These are phyloP conservation scores for Papilio helenus DNA, from an alignment of 1,140 invertebrate species.

Conservation along the genomic window DNA sequence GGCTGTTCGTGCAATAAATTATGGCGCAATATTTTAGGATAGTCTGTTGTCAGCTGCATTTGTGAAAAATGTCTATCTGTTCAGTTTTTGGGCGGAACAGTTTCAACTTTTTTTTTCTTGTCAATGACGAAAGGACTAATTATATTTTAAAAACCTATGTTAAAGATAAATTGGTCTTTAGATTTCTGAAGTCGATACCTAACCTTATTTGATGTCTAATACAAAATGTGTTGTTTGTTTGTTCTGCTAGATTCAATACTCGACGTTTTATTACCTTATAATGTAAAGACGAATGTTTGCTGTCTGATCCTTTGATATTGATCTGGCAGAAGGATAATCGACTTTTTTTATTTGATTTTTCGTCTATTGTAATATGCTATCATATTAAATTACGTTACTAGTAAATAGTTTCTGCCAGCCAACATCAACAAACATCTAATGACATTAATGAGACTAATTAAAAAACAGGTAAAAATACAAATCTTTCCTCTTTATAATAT, in stretches of 20 bases:
- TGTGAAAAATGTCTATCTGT: neutral
- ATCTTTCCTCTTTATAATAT: too few relatives aligned
- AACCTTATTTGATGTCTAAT: neutral
- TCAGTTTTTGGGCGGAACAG: neutral
- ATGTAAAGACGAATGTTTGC: neutral
- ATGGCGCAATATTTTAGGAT: neutral
- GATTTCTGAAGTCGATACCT: neutral
- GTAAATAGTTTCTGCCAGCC: too few relatives aligned
- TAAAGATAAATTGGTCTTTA: neutral
- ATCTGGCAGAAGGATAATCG: neutral
- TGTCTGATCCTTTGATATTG: constrained; percentile 13
- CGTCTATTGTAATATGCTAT: neutral
- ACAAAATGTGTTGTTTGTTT: neutral
- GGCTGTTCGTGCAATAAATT: neutral
- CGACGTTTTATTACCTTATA: constrained; percentile 8
- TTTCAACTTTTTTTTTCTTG: neutral
- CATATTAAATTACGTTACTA: too few relatives aligned
- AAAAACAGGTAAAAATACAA: too few relatives aligned
- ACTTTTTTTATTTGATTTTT: neutral
- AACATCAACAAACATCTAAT: too few relatives aligned
- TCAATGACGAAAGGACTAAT: neutral
- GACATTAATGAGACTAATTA: too few relatives aligned
- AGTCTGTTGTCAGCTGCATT: neutral
- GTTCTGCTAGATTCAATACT: neutral
- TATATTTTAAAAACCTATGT: too few relatives aligned